Evolutionary conservation across 2,888 invertebrate genomes (phyloP), one percentile per base, ranked within the genome.

Genomic region (Microctonus hyperodae): DNA sequence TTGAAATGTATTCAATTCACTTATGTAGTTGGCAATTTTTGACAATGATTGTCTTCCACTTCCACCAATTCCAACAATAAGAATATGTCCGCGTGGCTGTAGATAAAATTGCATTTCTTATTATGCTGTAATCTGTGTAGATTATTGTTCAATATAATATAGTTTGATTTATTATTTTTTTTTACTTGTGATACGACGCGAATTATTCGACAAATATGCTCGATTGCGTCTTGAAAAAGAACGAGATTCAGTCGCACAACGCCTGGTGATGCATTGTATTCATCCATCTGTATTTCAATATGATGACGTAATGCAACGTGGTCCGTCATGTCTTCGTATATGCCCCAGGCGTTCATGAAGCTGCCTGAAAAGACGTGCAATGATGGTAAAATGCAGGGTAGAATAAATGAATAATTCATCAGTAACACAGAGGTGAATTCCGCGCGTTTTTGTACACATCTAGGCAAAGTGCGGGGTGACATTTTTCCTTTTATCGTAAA

Each of bases 21-120:
- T 92, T 73, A 96, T 91, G 84, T 91, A 93, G 0, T 92, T 88
- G 0, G 93, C 90, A 5, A 96, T 83, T 25, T 92, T 87, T 0
- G 93, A 89, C 71, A 96, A 85, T 37, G 93, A 93, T 81, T 93
- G 93, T 10, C 96, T 87, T 0, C 96, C 96, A 68, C 93, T 93
- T 1, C 96, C 96, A 73, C 93, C 93, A 67, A 95, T 92, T 35
- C 95, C 95, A 40, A 96, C 90, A 69, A 95, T 88, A 16, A 96
- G 85, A 89, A 94, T 88, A 81, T 96, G 90, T 0, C 96, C 95
- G 11, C 93, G 86, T 0, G 92, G 93, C 83, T 92, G 67, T 66
- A n/a, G 58, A 58, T 59, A 35, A 58, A 55, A 31, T 40, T 35
- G 23, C 28, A 10, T 33, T 37, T 4, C 22, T 13, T 28, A 31